These are phyloP conservation scores for Vesta saturnalis DNA, from an alignment of 2,888 invertebrate genomes.

Conservation along the genomic window DNA sequence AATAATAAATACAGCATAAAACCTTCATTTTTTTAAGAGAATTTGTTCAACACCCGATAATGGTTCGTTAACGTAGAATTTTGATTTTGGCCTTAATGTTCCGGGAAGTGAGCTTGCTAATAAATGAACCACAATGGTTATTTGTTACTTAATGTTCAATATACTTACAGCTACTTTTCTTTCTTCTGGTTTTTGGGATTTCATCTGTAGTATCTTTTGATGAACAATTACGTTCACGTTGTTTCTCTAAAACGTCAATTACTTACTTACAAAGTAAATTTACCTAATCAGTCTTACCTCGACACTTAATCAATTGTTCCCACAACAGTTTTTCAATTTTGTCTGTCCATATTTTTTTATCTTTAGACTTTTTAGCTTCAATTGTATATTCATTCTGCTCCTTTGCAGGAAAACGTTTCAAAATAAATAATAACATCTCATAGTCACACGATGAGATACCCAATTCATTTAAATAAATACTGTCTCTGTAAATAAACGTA, in stretches of 20 bases:
- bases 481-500: constrained; percentile 50
- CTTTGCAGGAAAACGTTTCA: constrained; percentile 42
- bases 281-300: constrained; percentile 47
- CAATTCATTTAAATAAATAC: constrained; percentile 54
- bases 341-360: constrained; percentile 53
- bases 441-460: constrained; percentile 53
- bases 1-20: no score
- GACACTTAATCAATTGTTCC: constrained; percentile 53
- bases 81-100: no score
- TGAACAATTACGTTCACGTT: constrained; percentile 1
- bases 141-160: no score
- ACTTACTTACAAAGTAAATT: not conserved
- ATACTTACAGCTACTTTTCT: no score
- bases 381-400: constrained; percentile 33
- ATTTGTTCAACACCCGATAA: no score
- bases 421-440: constrained; percentile 49
- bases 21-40: no score
- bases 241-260: constrained; percentile 17
- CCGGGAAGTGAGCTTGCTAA: no score
- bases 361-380: constrained; percentile 53
- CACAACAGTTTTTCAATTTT: constrained; percentile 54
- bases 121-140: no score
- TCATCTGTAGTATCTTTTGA: no score
- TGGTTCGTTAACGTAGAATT: no score
- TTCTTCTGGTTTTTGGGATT: no score